These are phyloP conservation scores for Ceratitis capitata DNA, from an alignment of 1,140 invertebrate species.

Conservation along the genomic window DNA sequence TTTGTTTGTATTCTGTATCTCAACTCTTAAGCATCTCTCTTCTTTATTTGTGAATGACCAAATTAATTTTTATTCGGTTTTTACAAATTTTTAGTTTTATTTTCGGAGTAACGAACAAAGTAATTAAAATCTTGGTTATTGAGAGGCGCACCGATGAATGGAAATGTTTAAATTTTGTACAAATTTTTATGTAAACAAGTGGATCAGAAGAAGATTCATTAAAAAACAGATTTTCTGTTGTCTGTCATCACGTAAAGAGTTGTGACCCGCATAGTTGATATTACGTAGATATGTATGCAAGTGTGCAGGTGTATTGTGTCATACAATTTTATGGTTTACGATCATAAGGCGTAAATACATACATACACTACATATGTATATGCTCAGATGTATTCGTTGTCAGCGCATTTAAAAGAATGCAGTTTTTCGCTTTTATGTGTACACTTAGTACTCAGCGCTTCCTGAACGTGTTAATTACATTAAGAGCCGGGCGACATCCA, in stretches of 20 bases:
- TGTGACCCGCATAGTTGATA: neutral
- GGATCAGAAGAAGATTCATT: neutral
- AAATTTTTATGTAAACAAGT: neutral
- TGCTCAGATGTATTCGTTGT: neutral
- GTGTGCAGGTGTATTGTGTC: too few species aligned
- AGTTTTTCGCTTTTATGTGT: neutral
- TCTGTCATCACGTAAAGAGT: neutral
- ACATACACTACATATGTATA: neutral
- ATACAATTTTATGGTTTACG: neutral
- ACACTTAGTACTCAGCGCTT: slow-evolving; percentile 11
- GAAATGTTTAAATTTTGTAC: neutral
- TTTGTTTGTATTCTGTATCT: too few species aligned
- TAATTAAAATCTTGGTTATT: neutral
- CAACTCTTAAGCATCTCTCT: too few species aligned
- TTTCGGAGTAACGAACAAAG: too few species aligned
- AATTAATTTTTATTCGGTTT: too few species aligned
- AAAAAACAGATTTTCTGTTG: neutral
- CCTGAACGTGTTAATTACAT: slow-evolving; percentile 37
- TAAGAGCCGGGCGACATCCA: neutral
- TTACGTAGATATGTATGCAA: too few species aligned
- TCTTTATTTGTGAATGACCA: too few species aligned
- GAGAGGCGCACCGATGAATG: neutral
- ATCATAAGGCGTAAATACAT: neutral
- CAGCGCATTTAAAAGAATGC: neutral
- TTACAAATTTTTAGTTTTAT: too few species aligned